Evolutionary conservation across 2,888 invertebrate species (phyloP).

Genomic region (Rotaria magnacalcarata): DNA sequence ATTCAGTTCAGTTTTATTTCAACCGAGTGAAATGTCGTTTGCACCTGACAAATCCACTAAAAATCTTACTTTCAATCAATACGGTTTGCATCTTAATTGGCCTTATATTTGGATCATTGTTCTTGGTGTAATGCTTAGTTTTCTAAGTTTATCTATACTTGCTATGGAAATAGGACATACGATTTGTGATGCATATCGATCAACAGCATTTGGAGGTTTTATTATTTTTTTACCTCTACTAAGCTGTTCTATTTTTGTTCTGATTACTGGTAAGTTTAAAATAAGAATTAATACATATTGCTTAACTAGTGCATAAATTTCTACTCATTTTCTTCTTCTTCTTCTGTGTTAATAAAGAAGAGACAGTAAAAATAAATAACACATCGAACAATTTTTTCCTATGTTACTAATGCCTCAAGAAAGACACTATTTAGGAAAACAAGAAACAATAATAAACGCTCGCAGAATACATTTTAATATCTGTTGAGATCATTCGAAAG

Average conservation of each 20-base stretch:
- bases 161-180: constrained; percentile 28
- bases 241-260: neutral
- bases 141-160: neutral
- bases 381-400: too few species aligned
- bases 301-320: too few species aligned
- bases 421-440: too few species aligned
- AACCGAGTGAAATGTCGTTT: neutral
- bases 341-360: too few species aligned
- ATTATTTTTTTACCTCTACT: neutral
- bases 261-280: neutral
- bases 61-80: neutral
- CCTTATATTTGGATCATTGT: neutral
- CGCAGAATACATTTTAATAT: too few species aligned
- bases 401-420: too few species aligned
- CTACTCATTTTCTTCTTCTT: too few species aligned
- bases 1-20: neutral
- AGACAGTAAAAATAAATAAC: too few species aligned
- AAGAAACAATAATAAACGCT: too few species aligned
- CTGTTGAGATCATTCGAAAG: too few species aligned
- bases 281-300: neutral
- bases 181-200: neutral
- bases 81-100: neutral
- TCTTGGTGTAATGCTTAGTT: neutral
- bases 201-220: constrained; percentile 22
- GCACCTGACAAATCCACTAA: neutral